These are phyloP conservation scores for Drosophila villosipedis DNA, from an alignment of 2,888 invertebrate species.

Conservation along the genomic window DNA sequence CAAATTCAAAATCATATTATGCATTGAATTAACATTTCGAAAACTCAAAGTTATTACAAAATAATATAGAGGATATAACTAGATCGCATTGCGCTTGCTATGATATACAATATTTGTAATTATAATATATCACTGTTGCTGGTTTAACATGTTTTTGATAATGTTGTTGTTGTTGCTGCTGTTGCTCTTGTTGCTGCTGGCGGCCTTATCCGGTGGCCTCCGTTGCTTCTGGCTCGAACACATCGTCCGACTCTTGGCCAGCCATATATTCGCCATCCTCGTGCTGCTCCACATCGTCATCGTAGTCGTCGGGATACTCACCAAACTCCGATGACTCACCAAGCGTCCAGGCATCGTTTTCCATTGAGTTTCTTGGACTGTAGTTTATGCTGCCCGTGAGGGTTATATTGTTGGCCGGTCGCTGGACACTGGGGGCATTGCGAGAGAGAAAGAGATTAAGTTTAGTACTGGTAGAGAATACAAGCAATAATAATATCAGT, in stretches of 20 bases:
- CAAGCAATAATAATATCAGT: not conserved
- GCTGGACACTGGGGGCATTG: slow-evolving; percentile 48
- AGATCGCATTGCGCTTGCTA: slow-evolving; percentile 60
- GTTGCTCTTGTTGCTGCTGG: not conserved
- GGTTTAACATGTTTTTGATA: slow-evolving; percentile 50
- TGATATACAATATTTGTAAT: slow-evolving; percentile 60
- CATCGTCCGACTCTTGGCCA: slow-evolving; percentile 65
- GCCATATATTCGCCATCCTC: slow-evolving; percentile 51
- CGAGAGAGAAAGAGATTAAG: not conserved
- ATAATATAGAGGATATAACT: slow-evolving; percentile 30
- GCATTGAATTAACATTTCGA: not conserved
- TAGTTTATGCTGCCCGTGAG: slow-evolving; percentile 66
- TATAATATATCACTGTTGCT: slow-evolving; percentile 76
- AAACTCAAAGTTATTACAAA: slow-evolving; percentile 23
- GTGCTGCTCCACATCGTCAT: slow-evolving; percentile 53
- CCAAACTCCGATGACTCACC: slow-evolving; percentile 75
- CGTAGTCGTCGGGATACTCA: slow-evolving; percentile 69
- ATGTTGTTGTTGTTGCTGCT: not conserved
- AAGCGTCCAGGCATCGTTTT: slow-evolving; percentile 77
- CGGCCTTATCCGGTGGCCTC: slow-evolving; percentile 37
- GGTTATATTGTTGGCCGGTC: slow-evolving; percentile 74
- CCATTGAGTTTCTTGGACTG: slow-evolving; percentile 77
- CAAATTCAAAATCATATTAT: slow-evolving; percentile 35
- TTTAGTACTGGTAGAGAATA: not conserved
- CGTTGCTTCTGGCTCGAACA: slow-evolving; percentile 60